Conservation (phyloP, 1,140 invertebrate genomes). For the Drosophila paulistorum region DNA sequence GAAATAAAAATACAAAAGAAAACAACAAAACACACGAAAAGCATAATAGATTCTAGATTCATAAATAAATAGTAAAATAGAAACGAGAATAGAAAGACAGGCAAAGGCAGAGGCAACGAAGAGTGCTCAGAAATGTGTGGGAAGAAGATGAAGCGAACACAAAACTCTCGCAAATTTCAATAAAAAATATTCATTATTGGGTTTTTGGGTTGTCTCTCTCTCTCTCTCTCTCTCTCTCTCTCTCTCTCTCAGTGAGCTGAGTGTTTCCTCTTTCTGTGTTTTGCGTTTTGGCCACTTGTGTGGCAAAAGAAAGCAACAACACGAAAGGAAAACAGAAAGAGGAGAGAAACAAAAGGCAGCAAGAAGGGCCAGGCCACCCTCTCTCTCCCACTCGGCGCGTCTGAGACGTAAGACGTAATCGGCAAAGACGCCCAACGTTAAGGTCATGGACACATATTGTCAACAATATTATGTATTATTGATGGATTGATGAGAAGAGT, state of each 20-base stretch:
- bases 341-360: neutral
- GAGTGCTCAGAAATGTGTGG: neutral
- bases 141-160: neutral
- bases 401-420: neutral
- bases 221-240: neutral
- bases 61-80: conserved; percentile 7
- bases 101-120: neutral
- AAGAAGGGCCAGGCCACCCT: neutral
- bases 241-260: neutral
- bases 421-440: conserved; percentile 28
- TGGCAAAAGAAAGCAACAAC: conserved; percentile 9
- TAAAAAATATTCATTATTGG: conserved; percentile 1
- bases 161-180: neutral
- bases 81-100: neutral
- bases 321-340: neutral
- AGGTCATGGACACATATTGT: conserved; percentile 62
- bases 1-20: conserved; percentile 2
- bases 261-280: neutral
- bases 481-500: neutral
- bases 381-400: neutral
- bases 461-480: conserved; percentile 19
- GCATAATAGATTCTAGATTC: conserved; percentile 5
- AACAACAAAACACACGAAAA: neutral
- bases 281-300: neutral
- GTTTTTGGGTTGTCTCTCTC: neutral